Conservation (phyloP, 2,797 vertebrate genomes). For the Pipistrellus kuhlii region DNA sequence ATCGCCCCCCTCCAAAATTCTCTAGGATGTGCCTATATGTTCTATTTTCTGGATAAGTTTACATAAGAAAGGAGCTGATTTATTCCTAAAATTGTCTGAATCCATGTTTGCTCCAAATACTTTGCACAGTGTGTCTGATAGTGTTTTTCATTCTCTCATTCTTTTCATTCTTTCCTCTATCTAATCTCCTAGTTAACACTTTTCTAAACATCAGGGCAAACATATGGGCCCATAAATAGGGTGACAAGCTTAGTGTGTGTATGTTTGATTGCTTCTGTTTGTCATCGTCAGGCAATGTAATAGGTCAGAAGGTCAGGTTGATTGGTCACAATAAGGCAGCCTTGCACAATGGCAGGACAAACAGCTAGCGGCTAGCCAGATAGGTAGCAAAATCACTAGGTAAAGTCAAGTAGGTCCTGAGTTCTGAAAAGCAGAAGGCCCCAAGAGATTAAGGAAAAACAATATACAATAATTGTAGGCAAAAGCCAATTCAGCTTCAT, state of each 20-base stretch:
- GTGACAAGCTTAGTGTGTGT: neutral
- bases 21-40: neutral
- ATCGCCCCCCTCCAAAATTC: neutral
- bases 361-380: neutral
- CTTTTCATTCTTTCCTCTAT: neutral
- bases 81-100: neutral
- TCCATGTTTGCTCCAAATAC: neutral
- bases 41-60: neutral
- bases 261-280: neutral
- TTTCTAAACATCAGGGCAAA: constrained; percentile 43
- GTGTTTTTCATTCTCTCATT: neutral
- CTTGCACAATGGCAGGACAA: neutral
- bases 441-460: neutral
- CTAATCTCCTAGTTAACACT: neutral
- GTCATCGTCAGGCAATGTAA: neutral
- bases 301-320: neutral
- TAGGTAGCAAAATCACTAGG: neutral
- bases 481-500: neutral
- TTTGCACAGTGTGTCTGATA: neutral
- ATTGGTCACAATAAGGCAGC: neutral
- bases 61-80: neutral
- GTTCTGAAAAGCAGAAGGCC: neutral
- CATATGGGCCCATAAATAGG: neutral
- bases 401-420: neutral
- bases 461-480: neutral